phyloP scores from a whole-genome alignment of 2,888 invertebrate genomes.

The Xestia sexstrigata region DNA sequence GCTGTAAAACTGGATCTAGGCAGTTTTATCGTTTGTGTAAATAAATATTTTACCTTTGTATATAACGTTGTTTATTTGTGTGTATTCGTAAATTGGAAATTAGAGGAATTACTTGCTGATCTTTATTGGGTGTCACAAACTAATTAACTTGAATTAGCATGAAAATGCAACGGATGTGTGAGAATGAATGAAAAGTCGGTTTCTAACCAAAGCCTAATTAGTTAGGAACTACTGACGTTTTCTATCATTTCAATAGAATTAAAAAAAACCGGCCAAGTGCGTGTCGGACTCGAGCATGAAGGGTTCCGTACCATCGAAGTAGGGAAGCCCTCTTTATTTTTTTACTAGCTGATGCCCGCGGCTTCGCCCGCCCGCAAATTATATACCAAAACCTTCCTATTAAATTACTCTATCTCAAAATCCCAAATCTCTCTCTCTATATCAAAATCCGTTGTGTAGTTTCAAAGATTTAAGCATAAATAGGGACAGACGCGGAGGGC shows the following conservation, averaged over 20 bases:
- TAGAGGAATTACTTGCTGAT: background rate
- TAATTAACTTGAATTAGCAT: constrained; percentile 31
- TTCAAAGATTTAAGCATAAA: too few species aligned
- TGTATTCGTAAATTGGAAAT: constrained; percentile 32
- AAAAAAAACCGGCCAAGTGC: too few species aligned
- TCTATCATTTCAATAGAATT: background rate
- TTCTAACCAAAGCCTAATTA: background rate
- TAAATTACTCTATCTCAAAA: too few species aligned
- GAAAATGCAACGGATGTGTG: constrained; percentile 11
- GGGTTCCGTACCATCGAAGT: too few species aligned
- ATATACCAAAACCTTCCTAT: too few species aligned
- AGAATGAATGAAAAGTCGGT: constrained; percentile 6
- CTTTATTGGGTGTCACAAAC: constrained; percentile 41
- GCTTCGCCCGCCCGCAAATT: too few species aligned
- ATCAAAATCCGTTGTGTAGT: too few species aligned
- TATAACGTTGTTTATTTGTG: constrained; percentile 5
- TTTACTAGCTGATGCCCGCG: too few species aligned
- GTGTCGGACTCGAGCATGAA: too few species aligned
- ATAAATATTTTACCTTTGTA: constrained; percentile 11
- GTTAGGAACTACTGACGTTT: background rate
- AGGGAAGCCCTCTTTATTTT: too few species aligned
- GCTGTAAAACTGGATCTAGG: constrained; percentile 53
- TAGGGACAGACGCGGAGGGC: too few species aligned
- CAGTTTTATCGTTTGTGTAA: constrained; percentile 31
- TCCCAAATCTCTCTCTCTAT: too few species aligned